Conservation (phyloP, 2,888 invertebrate genomes). For the Caenorhabditis sp. region DNA sequence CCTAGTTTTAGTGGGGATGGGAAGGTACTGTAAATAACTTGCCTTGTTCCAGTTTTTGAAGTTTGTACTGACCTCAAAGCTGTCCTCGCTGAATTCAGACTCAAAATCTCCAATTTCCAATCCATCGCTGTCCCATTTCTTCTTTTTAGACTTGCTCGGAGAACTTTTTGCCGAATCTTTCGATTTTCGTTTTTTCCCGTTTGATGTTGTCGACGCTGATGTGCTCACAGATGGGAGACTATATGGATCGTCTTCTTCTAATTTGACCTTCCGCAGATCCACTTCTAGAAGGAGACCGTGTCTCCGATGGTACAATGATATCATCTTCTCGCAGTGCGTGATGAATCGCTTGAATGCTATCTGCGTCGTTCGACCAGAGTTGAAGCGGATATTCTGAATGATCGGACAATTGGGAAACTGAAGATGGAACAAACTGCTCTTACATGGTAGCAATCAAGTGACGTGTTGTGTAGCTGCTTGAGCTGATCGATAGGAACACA, state of each 20-base stretch:
- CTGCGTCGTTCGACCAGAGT: slow-evolving; percentile 22
- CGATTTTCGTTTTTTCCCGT: too few relatives aligned
- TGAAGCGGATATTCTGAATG: slow-evolving; percentile 17
- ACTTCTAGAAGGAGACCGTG: slow-evolving; percentile 5
- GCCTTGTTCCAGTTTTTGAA: too few relatives aligned
- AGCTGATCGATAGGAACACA: slow-evolving; percentile 34
- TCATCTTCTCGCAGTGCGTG: slow-evolving; percentile 35
- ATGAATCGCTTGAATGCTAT: slow-evolving; percentile 46
- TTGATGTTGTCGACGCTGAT: too few relatives aligned
- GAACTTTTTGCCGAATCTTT: not conserved
- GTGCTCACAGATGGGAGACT: not conserved
- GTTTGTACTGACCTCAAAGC: slow-evolving; percentile 24
- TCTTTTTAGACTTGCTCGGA: not conserved
- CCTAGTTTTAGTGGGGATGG: slow-evolving; percentile 25
- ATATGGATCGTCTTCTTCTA: slow-evolving; percentile 13
- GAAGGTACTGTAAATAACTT: slow-evolving; percentile 32
- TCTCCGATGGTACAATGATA: slow-evolving; percentile 15
- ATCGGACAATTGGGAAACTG: not conserved
- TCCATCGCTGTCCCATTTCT: slow-evolving; percentile 15
- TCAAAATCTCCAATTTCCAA: not conserved
- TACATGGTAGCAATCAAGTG: slow-evolving; percentile 23
- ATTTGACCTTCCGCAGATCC: slow-evolving; percentile 44
- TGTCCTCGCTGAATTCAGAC: slow-evolving; percentile 36
- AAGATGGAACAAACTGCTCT: not conserved
- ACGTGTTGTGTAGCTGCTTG: not conserved